Base-by-base conservation (phyloP, 2,888 invertebrate species). In the Macrophya alboannulata region DNA sequence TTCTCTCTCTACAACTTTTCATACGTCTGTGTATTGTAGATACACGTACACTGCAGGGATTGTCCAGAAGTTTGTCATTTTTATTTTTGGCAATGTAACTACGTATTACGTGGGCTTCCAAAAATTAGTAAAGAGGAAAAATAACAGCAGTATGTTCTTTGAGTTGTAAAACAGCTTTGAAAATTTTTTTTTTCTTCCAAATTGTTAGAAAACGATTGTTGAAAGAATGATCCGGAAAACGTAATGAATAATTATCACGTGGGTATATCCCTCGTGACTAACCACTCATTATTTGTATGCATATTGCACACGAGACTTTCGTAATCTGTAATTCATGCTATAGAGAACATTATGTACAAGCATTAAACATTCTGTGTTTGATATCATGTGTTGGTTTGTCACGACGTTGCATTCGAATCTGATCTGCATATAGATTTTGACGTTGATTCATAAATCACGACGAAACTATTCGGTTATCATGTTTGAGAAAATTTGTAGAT, bases 251-350 rank as follows among this genome's bases (percentile, higher is more conserved):
- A 62, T 21, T 62, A 21, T 62, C 62, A 62, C 25, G 3, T 62
- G 68, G 37, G 5, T 37, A 68, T 68, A 25, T 68, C 5, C 68
- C 37, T 37, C 37, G 17, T 68, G 68, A 68, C 68, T 68, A 68
- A 37, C 68, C 37, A 31, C 6, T 31, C 37, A 68, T 68, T 37
- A 68, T 68, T 31, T 68, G 15, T 37, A 37, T 37, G 79, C 1
- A 31, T 68, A 68, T 68, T 37, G 31, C 68, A 68, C 37, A 25
- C 37, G 15, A 68, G 68, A 17, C 68, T 68, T 68, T 68, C 31
- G 6, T 68, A 17, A 37, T 68, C 68, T 55, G n/a, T n/a, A 68
- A 37, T 37, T 68, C 37, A 37, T 25, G 37, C 37, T 68, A 37
- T 12, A 68, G 6, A 68, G 6, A 68, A 68, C 37, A 37, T 68